phyloP scores from a whole-genome alignment of 2,797 vertebrate genomes.

The Tadarida brasiliensis region DNA sequence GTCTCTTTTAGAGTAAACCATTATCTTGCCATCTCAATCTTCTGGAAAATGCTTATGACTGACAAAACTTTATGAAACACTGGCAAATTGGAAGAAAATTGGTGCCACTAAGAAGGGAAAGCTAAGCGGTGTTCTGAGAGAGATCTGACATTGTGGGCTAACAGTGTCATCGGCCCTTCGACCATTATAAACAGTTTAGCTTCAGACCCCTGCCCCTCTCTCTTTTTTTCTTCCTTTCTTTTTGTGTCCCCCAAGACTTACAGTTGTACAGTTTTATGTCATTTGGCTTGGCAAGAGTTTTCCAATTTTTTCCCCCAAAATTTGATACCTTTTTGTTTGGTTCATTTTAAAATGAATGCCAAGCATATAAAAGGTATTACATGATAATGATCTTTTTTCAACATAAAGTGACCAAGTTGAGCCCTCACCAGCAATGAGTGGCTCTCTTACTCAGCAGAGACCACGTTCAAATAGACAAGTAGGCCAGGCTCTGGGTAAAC shows the following conservation, averaged over 20 bases:
- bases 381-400: neutral
- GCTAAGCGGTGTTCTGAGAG: slow-evolving; percentile 62
- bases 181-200: slow-evolving; percentile 52
- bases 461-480: neutral
- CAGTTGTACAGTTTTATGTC: neutral
- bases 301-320: rapidly evolving
- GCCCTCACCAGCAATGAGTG: neutral
- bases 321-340: slow-evolving; percentile 49
- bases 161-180: slow-evolving; percentile 74
- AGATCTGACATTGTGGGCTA: slow-evolving; percentile 74
- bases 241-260: neutral
- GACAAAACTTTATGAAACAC: slow-evolving; percentile 79
- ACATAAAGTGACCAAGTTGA: neutral
- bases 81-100: slow-evolving; percentile 78
- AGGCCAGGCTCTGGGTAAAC: neutral
- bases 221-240: neutral
- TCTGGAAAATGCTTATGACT: slow-evolving; percentile 73
- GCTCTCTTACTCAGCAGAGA: neutral
- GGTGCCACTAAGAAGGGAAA: slow-evolving; percentile 64
- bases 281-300: slow-evolving; percentile 7
- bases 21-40: slow-evolving; percentile 80
- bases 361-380: neutral
- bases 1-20: slow-evolving; percentile 80
- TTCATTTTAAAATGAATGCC: neutral
- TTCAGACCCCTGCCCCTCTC: rapidly evolving